These are phyloP conservation scores for Choristoneura fumiferana DNA, from an alignment of 1,140 invertebrate genomes.

Conservation along the genomic window DNA sequence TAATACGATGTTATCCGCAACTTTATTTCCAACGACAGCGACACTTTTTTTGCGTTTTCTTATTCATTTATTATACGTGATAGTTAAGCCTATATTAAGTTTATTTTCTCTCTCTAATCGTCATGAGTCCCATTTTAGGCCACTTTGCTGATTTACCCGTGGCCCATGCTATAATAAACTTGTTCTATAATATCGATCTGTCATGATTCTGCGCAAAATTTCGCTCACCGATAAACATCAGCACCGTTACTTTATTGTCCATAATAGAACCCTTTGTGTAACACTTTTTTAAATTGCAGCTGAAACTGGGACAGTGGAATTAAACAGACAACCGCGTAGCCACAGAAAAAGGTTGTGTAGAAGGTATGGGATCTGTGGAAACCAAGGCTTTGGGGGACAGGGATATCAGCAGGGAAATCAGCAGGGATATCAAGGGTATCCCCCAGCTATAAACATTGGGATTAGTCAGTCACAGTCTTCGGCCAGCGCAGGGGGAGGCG, in stretches of 20 bases:
- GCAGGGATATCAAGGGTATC: constrained; percentile 20
- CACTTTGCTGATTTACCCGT: no score
- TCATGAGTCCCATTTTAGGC: no score
- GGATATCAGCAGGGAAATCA: constrained; percentile 41
- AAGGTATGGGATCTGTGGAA: constrained; percentile 46
- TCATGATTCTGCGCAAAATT: constrained; percentile 29
- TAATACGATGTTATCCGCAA: no score
- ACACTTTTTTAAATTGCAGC: constrained; percentile 32
- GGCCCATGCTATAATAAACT: constrained; percentile 7
- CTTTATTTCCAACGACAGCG: no score
- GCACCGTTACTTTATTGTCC: constrained; percentile 42
- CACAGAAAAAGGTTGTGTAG: constrained; percentile 43
- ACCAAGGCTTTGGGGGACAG: constrained; percentile 30
- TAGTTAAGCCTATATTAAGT: no score
- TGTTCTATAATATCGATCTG: constrained; percentile 32
- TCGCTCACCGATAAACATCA: constrained; percentile 18
- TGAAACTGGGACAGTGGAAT: constrained; percentile 19
- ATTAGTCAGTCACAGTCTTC: constrained; percentile 69
- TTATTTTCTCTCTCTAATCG: no score
- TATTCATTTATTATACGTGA: no score
- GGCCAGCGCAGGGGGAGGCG: constrained; percentile 49
- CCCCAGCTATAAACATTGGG: constrained; percentile 56
- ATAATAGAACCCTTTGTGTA: constrained; percentile 27
- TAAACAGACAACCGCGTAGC: constrained; percentile 33
- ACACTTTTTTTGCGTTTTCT: no score